Conservation (phyloP, 2,113 vertebrate species). For the Leiothrix lutea region DNA sequence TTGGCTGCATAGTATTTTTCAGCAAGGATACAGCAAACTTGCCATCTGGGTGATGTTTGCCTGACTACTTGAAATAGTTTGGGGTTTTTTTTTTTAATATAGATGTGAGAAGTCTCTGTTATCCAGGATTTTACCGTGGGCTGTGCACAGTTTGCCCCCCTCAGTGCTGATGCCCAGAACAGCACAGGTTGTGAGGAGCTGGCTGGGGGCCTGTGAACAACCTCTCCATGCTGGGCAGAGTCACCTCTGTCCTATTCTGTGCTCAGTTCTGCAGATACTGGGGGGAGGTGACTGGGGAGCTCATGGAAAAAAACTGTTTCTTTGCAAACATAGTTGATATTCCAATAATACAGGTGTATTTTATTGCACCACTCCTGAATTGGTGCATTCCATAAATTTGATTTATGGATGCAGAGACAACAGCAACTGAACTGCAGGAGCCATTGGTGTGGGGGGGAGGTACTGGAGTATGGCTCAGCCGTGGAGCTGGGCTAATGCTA, state of each 20-base stretch:
- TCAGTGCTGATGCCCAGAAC: not conserved
- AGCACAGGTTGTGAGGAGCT: rapidly evolving
- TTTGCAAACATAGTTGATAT: not conserved
- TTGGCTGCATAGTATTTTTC: slow-evolving; percentile 34
- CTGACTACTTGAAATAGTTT: not conserved
- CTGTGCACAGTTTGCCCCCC: not conserved
- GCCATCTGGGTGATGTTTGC: slow-evolving; percentile 43
- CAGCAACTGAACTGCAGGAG: not conserved
- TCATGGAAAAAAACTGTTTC: not conserved
- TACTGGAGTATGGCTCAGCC: not conserved
- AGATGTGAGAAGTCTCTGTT: not conserved
- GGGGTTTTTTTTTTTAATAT: not conserved
- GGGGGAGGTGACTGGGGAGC: not conserved
- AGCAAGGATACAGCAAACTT: slow-evolving; percentile 19
- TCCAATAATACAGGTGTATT: not conserved
- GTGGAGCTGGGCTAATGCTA: not conserved
- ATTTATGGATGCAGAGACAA: not conserved
- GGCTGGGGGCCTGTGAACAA: not conserved
- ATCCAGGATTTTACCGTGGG: not conserved
- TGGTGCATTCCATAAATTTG: not conserved
- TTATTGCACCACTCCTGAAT: not conserved
- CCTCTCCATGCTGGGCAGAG: not conserved
- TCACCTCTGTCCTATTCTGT: not conserved
- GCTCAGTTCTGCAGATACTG: not conserved
- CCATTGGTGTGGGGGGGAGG: rapidly evolving